Conservation (phyloP, 2,888 invertebrate genomes). For the Drosophila kanekoi region DNA sequence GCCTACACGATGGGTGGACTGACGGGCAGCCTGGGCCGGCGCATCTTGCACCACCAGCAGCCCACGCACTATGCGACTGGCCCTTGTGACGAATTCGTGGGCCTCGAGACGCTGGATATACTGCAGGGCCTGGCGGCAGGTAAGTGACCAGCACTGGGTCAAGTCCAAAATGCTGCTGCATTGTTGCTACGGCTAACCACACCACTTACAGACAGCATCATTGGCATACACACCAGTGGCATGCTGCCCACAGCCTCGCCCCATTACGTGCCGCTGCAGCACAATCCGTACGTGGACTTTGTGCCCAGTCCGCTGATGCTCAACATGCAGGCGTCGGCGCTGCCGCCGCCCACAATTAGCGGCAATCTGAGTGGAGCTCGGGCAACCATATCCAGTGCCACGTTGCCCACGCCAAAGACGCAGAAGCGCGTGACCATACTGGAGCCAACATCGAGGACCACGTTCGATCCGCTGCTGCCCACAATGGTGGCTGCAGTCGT, state of each 20-base stretch:
- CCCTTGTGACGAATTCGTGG: conserved; percentile 80
- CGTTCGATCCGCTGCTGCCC: conserved; percentile 82
- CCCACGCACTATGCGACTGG: conserved; percentile 58
- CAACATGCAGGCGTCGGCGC: conserved; percentile 43
- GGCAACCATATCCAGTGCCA: conserved; percentile 31
- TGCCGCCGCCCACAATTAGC: conserved; percentile 68
- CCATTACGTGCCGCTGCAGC: conserved; percentile 73
- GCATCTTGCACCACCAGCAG: conserved; percentile 69
- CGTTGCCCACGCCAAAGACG: conserved; percentile 81
- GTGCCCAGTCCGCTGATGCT: conserved; percentile 64
- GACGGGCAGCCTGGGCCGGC: conserved; percentile 76
- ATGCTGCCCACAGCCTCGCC: conserved; percentile 46
- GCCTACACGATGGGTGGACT: conserved; percentile 73
- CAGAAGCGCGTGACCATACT: conserved; percentile 84
- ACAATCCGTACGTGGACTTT: conserved; percentile 81
- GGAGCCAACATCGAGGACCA: conserved; percentile 83
- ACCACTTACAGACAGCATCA: conserved; percentile 82
- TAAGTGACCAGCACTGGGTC: conserved; percentile 48
- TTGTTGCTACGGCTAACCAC: conserved; percentile 9
- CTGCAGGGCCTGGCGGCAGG: conserved; percentile 84
- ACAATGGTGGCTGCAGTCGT: conserved; percentile 81
- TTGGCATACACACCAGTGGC: conserved; percentile 79
- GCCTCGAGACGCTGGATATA: conserved; percentile 84
- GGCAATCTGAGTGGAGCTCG: conserved; percentile 57
- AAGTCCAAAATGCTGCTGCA: not conserved